Evolutionary conservation across 2,888 invertebrate genomes (phyloP), one percentile per base, ranked within the genome.

Genomic region (Lathronympha strigana): DNA sequence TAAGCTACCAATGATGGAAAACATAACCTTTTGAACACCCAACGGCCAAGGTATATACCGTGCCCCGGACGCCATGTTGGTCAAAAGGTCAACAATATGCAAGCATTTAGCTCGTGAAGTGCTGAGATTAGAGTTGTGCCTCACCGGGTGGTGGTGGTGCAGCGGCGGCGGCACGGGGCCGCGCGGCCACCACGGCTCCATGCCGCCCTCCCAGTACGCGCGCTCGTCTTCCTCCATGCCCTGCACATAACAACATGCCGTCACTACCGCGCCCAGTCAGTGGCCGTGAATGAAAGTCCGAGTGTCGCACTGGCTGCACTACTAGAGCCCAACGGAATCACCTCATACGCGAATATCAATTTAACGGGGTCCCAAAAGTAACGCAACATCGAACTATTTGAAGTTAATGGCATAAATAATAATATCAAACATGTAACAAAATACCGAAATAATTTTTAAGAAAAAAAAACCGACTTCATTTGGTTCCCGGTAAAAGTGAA

Each of bases 191-290:
- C 90, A 90, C 79, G 78, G 95, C 94, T 80, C 94, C 90, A 71
- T 95, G 93, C 73, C 95, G 76, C 97, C 97, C 80, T 97, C 98
- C 97, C 98, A 98, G 86, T 96, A 97, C 88, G 95, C 93, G 72
- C 96, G 94, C 81, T 96, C 96, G 73, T 96, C 96, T 70, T 97
- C 97, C 77, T 97, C 96, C 91, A 95, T 81, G 49, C 87, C 85
- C 89, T 88, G 53, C 60, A 47, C 33, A 47, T 25, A 25, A 28
- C 49, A 50, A 50, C 28, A 49, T 13, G n/a, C 25, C n/a, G n/a
- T n/a, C n/a, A n/a, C n/a, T n/a, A n/a, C n/a, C n/a, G n/a, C n/a
- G n/a, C n/a, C n/a, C n/a, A 4, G 23, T 45, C n/a, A 51, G 31
- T n/a, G 47, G 47, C 47, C 47, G 47, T n/a, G 47, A 47, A 47